Conservation (phyloP, 2,113 vertebrate species). For the Caranx ignobilis region DNA sequence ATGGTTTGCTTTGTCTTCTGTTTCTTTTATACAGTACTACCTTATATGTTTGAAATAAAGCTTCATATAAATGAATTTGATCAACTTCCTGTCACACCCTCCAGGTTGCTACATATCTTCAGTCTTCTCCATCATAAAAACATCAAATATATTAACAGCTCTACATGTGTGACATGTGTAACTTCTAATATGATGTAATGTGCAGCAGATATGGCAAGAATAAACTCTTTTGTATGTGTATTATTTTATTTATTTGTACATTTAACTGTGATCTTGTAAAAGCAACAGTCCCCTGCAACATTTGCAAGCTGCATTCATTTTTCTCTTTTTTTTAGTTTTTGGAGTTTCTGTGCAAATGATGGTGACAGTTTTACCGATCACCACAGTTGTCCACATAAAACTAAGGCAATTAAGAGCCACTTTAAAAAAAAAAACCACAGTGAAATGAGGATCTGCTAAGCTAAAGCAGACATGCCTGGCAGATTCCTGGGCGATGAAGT, state of each 20-base stretch:
- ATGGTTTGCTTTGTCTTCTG: too few species aligned
- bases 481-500: neutral
- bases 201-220: neutral
- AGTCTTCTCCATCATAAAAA: neutral
- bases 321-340: neutral
- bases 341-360: neutral
- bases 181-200: neutral
- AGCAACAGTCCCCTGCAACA: neutral
- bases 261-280: neutral
- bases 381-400: neutral
- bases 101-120: neutral
- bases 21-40: too few species aligned
- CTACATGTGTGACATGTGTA: neutral
- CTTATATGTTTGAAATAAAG: too few species aligned
- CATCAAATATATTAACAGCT: neutral
- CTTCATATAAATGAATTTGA: neutral
- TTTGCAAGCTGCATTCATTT: too few species aligned
- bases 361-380: neutral
- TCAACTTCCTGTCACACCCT: neutral
- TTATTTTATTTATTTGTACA: neutral
- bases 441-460: neutral
- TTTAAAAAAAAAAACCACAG: neutral
- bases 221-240: neutral
- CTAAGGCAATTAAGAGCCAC: neutral
- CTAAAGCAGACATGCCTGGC: neutral